Percentiles rank a stretch among this genome's conserved stretches.
These are phyloP conservation scores for Sarotherodon lohbergeri DNA, from an alignment of 2,113 vertebrate genomes.

Conservation along the genomic window DNA sequence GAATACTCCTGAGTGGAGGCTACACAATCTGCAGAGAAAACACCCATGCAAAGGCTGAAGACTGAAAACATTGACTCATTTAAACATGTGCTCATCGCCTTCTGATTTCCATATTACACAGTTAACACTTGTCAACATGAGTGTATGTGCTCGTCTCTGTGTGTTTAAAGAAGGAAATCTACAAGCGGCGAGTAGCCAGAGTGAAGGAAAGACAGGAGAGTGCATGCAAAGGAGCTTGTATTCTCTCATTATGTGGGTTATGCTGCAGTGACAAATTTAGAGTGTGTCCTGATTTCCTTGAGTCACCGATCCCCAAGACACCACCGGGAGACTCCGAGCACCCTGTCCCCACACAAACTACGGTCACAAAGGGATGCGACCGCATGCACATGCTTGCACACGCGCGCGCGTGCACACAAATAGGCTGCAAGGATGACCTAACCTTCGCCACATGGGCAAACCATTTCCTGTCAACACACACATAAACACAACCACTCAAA, in stretches of 20 bases:
- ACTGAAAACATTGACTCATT: conserved; percentile 65
- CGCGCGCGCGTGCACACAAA: background rate
- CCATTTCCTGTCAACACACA: conserved; percentile 57
- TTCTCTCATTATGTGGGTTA: conserved; percentile 78
- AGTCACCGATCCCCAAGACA: conserved; percentile 72
- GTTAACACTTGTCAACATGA: conserved; percentile 58
- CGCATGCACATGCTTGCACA: conserved; percentile 18
- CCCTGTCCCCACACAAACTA: conserved; percentile 47
- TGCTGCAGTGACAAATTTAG: conserved; percentile 80
- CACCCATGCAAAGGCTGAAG: conserved; percentile 38
- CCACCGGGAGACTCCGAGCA: conserved; percentile 58
- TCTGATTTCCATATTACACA: conserved; percentile 60
- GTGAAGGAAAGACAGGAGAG: background rate
- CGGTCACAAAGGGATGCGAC: conserved; percentile 18
- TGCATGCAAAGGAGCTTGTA: conserved; percentile 36
- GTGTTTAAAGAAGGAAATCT: conserved; percentile 13
- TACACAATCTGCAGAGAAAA: conserved; percentile 52
- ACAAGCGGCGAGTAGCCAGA: background rate
- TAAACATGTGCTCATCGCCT: conserved; percentile 57
- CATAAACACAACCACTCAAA: conserved; percentile 47
- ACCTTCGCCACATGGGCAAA: conserved; percentile 47
- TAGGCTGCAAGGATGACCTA: conserved; percentile 25
- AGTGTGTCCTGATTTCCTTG: conserved; percentile 79
- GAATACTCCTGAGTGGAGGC: conserved; percentile 29
- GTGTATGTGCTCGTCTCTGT: conserved; percentile 2